Evolutionary conservation across 2,888 invertebrate species (phyloP), one percentile per base, ranked within the genome.

Genomic region (Conus canariensis): DNA sequence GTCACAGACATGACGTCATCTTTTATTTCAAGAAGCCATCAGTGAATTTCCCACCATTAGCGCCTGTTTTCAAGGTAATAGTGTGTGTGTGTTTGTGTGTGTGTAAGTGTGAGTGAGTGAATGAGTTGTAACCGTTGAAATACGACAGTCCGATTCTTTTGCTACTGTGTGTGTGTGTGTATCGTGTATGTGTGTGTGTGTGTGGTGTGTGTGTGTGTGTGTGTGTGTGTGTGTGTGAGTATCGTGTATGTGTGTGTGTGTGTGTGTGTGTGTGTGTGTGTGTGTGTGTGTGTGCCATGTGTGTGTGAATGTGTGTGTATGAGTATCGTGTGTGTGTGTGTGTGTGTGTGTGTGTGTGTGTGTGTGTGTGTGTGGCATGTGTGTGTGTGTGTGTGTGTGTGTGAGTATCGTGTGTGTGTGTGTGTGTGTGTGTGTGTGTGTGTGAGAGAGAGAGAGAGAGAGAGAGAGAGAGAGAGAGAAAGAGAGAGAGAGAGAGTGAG

Each of bases 381-480:
- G 45, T 45, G 45, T 45, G 4, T 30, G 19, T 70, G 19, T 70
- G 19, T 70, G 19, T 70, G 19, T 70, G 70, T 70, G 5, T 70
- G 70, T 12, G 16, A 6, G 70, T 70, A 9, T 70, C 30, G 22
- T 22, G 70, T 70, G 70, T 70, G 70, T 70, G 70, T 70, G 70
- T 70, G 70, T 70, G 70, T 70, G 70, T 70, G 70, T 70, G 70
- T 70, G 70, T 70, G 70, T 70, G 70, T 70, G 70, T 70, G 70
- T 70, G 16, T 70, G 70, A 64, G 60, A 64, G 60, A 45, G 45
- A 45, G 45, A 45, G 45, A 45, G 45, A 45, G 45, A 45, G 45
- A 45, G 45, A 45, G 45, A 45, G 45, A 45, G 45, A 45, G 45
- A 45, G 45, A 45, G 45, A 45, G 45, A 45, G 45, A 45, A 3